A percentile compares a stretch with the other conserved stretches of the same genome.
These are phyloP conservation scores for Anastrepha ludens DNA, from an alignment of 1,140 invertebrate species.

Conservation along the genomic window DNA sequence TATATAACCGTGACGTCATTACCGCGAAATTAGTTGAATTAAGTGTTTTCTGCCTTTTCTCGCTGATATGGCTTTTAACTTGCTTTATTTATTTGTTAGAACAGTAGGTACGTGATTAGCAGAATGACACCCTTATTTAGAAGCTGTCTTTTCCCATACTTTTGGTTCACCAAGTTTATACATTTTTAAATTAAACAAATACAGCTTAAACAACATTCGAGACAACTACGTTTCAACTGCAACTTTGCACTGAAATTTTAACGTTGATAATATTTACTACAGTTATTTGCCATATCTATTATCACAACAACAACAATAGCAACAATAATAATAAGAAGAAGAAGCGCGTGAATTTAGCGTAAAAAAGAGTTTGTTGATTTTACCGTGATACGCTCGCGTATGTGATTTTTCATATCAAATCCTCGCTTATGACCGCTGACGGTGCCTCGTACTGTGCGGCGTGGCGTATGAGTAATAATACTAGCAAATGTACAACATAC, in stretches of 20 bases:
- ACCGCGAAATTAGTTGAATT: too few relatives aligned
- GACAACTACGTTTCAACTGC: too few relatives aligned
- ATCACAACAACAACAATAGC: background rate
- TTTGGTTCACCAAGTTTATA: background rate
- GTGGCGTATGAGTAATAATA: slow-evolving; percentile 22
- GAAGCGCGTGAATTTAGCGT: background rate
- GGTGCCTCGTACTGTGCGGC: background rate
- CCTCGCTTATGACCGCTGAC: background rate
- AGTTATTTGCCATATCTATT: background rate
- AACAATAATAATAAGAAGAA: background rate
- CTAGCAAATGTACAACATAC: too few relatives aligned
- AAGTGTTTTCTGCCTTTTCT: too few relatives aligned
- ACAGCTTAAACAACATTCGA: background rate
- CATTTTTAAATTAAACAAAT: background rate
- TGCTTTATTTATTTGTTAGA: too few relatives aligned
- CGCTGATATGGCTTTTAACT: too few relatives aligned
- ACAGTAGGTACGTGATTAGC: background rate
- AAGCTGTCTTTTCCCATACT: background rate
- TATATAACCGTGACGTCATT: too few relatives aligned
- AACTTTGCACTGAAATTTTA: background rate
- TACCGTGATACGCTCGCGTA: background rate
- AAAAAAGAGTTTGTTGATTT: background rate
- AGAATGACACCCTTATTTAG: background rate
- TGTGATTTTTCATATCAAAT: background rate
- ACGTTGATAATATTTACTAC: background rate